Percentiles rank a stretch among this genome's conserved stretches.
Conservation (phyloP, 2,888 invertebrate species). For the Lepidocyrtoides sp. region DNA sequence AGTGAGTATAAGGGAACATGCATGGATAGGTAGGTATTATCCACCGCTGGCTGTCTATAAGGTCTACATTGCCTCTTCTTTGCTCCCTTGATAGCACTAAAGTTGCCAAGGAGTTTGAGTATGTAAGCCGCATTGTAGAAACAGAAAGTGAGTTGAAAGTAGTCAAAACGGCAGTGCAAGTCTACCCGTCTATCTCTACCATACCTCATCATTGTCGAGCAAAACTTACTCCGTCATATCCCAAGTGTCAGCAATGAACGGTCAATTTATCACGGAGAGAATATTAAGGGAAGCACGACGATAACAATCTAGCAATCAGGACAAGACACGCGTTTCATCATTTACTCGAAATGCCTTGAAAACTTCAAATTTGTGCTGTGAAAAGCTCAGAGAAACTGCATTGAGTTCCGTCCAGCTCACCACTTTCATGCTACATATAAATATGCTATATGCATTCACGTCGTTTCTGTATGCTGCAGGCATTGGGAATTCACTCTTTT, state of each 20-base stretch:
- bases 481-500: too few species aligned
- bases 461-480: background rate
- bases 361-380: constrained; percentile 19
- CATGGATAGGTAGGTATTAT: too few species aligned
- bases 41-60: too few species aligned
- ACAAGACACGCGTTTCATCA: constrained; percentile 28
- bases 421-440: background rate
- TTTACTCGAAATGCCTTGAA: background rate
- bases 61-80: too few species aligned
- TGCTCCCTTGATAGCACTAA: too few species aligned
- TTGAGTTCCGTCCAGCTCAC: background rate
- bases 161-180: too few species aligned
- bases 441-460: too few species aligned
- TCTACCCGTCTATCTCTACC: too few species aligned
- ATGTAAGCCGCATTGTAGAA: too few species aligned
- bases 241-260: constrained; percentile 51
- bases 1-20: too few species aligned
- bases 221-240: background rate
- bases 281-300: constrained; percentile 5
- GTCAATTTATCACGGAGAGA: constrained; percentile 62
- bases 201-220: background rate
- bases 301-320: constrained; percentile 66
- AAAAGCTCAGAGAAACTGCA: background rate
- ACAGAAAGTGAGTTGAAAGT: too few species aligned
- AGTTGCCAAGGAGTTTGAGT: too few species aligned